Conservation (phyloP, 2,113 vertebrate genomes). For the Pedionomus torquatus region DNA sequence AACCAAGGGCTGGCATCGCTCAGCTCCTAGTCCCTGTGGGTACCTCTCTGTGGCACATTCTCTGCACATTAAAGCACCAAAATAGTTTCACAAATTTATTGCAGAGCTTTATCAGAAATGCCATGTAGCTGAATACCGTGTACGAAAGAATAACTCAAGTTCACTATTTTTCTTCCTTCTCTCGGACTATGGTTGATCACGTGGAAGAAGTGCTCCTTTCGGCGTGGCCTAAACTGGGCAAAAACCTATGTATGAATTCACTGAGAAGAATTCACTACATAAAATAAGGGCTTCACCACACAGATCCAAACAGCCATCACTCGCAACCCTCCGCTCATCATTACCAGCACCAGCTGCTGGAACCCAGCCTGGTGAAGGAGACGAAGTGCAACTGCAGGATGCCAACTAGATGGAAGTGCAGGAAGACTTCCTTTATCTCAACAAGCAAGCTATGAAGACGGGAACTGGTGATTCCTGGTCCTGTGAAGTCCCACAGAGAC, state of each 20-base stretch:
- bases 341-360: not conserved
- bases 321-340: not conserved
- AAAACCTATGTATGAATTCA: not conserved
- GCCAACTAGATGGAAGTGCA: not conserved
- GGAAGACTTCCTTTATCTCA: not conserved
- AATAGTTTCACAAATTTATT: not conserved
- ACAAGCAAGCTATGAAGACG: not conserved
- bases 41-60: not conserved
- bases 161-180: not conserved
- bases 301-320: not conserved
- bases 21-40: not conserved
- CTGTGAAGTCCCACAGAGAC: not conserved
- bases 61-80: not conserved
- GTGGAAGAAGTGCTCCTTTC: not conserved
- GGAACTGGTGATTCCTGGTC: not conserved
- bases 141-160: not conserved
- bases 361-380: not conserved
- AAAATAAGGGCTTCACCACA: not conserved
- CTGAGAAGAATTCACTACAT: not conserved
- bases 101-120: constrained; percentile 12
- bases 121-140: not conserved
- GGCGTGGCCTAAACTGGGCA: not conserved
- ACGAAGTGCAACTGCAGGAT: not conserved
- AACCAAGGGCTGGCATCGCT: not conserved
- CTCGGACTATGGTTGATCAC: fast-evolving